A percentile compares a stretch with the other conserved stretches of the same genome.
These are phyloP conservation scores for Onthophagus sagittarius DNA, from an alignment of 2,888 invertebrate genomes.

Conservation along the genomic window DNA sequence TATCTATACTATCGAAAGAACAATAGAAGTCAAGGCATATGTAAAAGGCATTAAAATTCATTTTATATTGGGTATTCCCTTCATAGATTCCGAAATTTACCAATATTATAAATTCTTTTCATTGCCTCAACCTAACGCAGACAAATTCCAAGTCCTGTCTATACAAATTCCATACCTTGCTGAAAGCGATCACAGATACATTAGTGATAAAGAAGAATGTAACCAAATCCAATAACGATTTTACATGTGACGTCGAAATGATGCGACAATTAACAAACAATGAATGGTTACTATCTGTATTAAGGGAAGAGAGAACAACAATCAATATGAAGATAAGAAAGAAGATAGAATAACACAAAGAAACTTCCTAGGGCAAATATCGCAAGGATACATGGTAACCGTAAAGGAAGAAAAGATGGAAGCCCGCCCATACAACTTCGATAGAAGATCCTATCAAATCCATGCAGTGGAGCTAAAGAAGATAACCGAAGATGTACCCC, in stretches of 20 bases:
- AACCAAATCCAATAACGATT: background rate
- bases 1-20: background rate
- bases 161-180: background rate
- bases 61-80: background rate
- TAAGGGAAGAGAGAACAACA: background rate
- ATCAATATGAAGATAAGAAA: background rate
- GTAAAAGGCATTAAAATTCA: too few relatives aligned
- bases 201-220: background rate
- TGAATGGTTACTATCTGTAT: background rate
- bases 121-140: background rate
- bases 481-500: too few relatives aligned
- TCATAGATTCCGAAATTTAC: background rate
- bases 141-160: background rate
- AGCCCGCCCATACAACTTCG: too few relatives aligned
- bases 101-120: constrained; percentile 2
- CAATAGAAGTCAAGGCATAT: background rate
- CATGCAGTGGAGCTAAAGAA: too few relatives aligned
- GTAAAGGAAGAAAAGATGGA: too few relatives aligned
- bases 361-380: too few relatives aligned
- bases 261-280: background rate
- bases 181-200: background rate
- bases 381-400: too few relatives aligned
- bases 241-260: background rate
- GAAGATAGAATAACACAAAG: too few relatives aligned
- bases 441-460: too few relatives aligned